Base-by-base conservation (phyloP, 1,140 invertebrate species). In the Kradibia gibbosae region DNA sequence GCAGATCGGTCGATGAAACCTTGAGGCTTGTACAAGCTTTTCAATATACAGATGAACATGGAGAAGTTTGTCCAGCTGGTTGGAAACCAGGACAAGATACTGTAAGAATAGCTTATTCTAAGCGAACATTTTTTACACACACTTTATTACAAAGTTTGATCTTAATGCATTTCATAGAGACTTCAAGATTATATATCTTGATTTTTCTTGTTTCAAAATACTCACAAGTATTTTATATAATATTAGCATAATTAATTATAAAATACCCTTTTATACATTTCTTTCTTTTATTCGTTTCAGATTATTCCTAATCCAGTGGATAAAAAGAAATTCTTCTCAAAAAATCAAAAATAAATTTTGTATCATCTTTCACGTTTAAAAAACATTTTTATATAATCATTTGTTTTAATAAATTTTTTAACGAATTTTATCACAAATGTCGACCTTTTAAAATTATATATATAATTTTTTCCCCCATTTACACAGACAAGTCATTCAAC, bases 81-180 rank as follows among this genome's bases (percentile, higher is more conserved):
- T 99, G 98, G 98, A 97, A 96, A 91, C 97, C 98, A 73, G 98
- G 98, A 55, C 94, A 94, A 89, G 96, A 96, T 91, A 98, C 97
- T 75, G 94, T 95, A 91, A 91, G 91, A 55, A 60, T 65, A 62
- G 20, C 57, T 55, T 50, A 13, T 73, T 62, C 25, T 45, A 48
- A 3, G 67, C 28, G 28, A n/a, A 55, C 25, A 42, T 39, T 39
- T 39, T 70, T 53, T 31, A 39, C 15, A 28, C 50, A 3, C 22
- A 36, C 39, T 48, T 65, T 65, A 17, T 48, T 48, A 62, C 3
- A 45, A 25, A 75, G 13, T 39, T 50, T 25, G 22, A 28, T 36
- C 42, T 48, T 55, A 22, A 36, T n/a, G 71, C 48, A 73, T 53
- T 74, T 55, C 28, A 45, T 74, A 48, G 45, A 17, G 11, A 25